These are phyloP conservation scores for Asteroscopus sphinx DNA, from an alignment of 2,888 invertebrate genomes.

Conservation along the genomic window DNA sequence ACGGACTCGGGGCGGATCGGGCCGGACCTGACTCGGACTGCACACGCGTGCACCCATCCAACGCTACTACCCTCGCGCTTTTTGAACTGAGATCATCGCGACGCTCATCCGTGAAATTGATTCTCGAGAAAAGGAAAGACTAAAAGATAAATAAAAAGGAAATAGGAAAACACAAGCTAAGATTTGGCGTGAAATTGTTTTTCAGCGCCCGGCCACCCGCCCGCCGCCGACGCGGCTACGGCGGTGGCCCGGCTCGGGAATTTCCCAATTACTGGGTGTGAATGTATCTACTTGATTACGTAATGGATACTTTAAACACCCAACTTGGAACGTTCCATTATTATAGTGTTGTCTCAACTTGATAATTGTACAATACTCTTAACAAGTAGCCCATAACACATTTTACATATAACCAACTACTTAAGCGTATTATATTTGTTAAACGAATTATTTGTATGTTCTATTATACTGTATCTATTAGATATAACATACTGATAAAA, in stretches of 20 bases:
- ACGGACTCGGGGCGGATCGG: slow-evolving; percentile 50
- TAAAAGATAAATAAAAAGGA: slow-evolving; percentile 90
- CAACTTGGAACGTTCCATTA: slow-evolving; percentile 37
- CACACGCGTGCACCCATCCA: slow-evolving; percentile 72
- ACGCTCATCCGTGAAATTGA: slow-evolving; percentile 90
- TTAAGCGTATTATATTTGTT: slow-evolving; percentile 16
- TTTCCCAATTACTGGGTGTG: slow-evolving; percentile 88
- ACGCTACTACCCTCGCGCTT: slow-evolving; percentile 77
- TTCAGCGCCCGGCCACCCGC: slow-evolving; percentile 77
- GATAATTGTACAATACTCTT: slow-evolving; percentile 36
- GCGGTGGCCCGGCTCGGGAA: slow-evolving; percentile 82
- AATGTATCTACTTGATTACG: slow-evolving; percentile 86
- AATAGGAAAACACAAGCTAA: slow-evolving; percentile 90
- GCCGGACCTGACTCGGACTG: slow-evolving; percentile 49
- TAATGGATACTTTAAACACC: slow-evolving; percentile 72
- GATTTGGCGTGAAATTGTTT: slow-evolving; percentile 90
- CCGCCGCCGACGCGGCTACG: slow-evolving; percentile 74
- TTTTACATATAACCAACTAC: slow-evolving; percentile 18
- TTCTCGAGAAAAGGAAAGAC: slow-evolving; percentile 89
- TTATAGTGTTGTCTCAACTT: slow-evolving; percentile 39
- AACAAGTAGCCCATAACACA: slow-evolving; percentile 18
- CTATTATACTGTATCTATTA: slow-evolving; percentile 14
- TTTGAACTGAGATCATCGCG: slow-evolving; percentile 88
- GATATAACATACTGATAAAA: slow-evolving; percentile 13
- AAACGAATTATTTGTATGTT: slow-evolving; percentile 7